Percentiles rank a stretch among this genome's conserved stretches.
Evolutionary conservation across 2,888 invertebrate species (phyloP).

Genomic region (Cerastis leucographa): DNA sequence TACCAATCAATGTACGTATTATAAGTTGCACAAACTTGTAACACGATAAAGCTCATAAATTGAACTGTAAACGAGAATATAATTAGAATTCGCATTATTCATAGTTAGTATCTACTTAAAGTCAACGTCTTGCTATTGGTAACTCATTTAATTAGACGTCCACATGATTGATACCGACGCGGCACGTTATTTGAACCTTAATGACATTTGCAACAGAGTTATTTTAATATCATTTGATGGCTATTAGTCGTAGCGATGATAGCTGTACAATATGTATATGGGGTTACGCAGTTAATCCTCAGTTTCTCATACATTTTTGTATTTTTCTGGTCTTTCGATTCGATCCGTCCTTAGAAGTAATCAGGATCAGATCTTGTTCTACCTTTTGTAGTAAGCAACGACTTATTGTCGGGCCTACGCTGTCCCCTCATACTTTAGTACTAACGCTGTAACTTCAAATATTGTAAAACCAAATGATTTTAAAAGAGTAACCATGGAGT

Average conservation of each 20-base stretch:
- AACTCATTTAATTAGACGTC: slow-evolving; percentile 57
- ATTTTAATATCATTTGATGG: slow-evolving; percentile 48
- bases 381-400: no score
- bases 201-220: slow-evolving; percentile 49
- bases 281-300: background rate
- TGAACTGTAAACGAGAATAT: slow-evolving; percentile 17
- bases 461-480: no score
- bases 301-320: background rate
- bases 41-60: slow-evolving; percentile 32
- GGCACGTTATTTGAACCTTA: slow-evolving; percentile 51
- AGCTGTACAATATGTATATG: background rate
- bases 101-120: slow-evolving; percentile 15
- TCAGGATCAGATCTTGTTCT: no score
- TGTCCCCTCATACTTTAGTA: no score
- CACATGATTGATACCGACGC: slow-evolving; percentile 57
- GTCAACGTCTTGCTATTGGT: slow-evolving; percentile 24
- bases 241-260: slow-evolving; percentile 15
- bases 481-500: no score
- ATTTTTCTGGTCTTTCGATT: background rate
- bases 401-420: no score
- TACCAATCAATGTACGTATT: no score
- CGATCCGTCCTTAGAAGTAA: no score
- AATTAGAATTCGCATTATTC: slow-evolving; percentile 49
- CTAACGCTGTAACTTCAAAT: no score
- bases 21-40: slow-evolving; percentile 12